These are phyloP conservation scores for Zele albiditarsus DNA, from an alignment of 2,888 invertebrate species.

Conservation along the genomic window DNA sequence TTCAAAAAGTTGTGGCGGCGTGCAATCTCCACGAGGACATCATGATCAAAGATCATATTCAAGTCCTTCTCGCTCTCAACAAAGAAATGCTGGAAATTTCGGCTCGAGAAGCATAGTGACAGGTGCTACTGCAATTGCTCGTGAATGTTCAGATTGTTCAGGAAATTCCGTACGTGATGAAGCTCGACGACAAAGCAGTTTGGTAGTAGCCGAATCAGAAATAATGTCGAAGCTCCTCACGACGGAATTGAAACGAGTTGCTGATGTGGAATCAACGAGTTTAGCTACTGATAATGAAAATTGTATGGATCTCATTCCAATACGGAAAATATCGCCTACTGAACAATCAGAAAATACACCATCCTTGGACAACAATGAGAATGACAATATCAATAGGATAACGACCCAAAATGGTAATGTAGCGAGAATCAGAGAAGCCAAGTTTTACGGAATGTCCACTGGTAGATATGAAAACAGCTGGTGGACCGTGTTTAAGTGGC, in stretches of 20 bases:
- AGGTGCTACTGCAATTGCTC: slow-evolving; percentile 55
- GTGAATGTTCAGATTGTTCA: slow-evolving; percentile 64
- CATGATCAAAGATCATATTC: slow-evolving; percentile 77
- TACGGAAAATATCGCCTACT: background rate
- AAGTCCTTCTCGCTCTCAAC: slow-evolving; percentile 75
- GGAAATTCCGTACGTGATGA: slow-evolving; percentile 62
- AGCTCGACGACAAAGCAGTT: slow-evolving; percentile 47
- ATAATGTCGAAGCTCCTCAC: background rate
- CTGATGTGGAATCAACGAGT: background rate
- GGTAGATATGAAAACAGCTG: slow-evolving; percentile 55
- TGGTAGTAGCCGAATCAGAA: slow-evolving; percentile 10
- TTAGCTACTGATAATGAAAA: background rate
- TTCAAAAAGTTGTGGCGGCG: slow-evolving; percentile 72
- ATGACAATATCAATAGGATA: slow-evolving; percentile 16
- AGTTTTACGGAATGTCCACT: slow-evolving; percentile 1
- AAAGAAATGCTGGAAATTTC: slow-evolving; percentile 73
- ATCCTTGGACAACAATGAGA: slow-evolving; percentile 7
- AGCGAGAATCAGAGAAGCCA: slow-evolving; percentile 1
- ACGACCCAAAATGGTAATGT: background rate
- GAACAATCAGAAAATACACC: background rate
- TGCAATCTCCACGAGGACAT: slow-evolving; percentile 52
- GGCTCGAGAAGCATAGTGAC: slow-evolving; percentile 68
- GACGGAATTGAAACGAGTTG: background rate
- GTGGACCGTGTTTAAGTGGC: slow-evolving; percentile 66
- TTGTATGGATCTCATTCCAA: background rate